phyloP scores from a whole-genome alignment of 1,140 invertebrate genomes.

The Notospermus geniculatus region DNA sequence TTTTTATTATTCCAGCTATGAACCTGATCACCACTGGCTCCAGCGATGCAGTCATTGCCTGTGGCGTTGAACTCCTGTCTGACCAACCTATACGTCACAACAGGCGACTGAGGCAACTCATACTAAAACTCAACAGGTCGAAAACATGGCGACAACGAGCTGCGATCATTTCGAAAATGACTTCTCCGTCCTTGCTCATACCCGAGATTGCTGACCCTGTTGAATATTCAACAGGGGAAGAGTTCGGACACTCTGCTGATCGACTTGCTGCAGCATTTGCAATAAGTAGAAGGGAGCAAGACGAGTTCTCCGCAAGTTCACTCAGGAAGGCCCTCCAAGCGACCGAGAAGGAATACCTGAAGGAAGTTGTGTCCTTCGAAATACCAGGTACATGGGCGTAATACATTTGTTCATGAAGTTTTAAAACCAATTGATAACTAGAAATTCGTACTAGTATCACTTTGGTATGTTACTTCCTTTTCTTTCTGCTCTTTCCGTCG shows the following conservation, averaged over 20 bases:
- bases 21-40: slow-evolving; percentile 82
- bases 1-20: slow-evolving; percentile 57
- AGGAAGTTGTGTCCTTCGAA: too few relatives aligned
- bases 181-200: too few relatives aligned
- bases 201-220: slow-evolving; percentile 82
- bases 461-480: too few relatives aligned
- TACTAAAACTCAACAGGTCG: slow-evolving; percentile 86
- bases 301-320: not conserved
- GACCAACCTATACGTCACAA: slow-evolving; percentile 93
- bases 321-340: too few relatives aligned
- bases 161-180: not conserved
- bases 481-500: too few relatives aligned
- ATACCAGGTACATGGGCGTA: too few relatives aligned
- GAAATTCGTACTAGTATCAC: too few relatives aligned
- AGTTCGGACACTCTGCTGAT: slow-evolving; percentile 94
- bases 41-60: slow-evolving; percentile 81
- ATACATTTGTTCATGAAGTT: too few relatives aligned
- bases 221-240: slow-evolving; percentile 93
- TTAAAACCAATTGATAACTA: too few relatives aligned
- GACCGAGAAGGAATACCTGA: too few relatives aligned
- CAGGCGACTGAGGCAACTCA: slow-evolving; percentile 78
- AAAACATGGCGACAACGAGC: slow-evolving; percentile 67
- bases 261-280: slow-evolving; percentile 87
- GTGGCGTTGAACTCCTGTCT: slow-evolving; percentile 94
- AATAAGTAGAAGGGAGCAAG: slow-evolving; percentile 75